Percentiles rank a stretch among this genome's conserved stretches.
These are phyloP conservation scores for Smittia sp. DNA, from an alignment of 2,888 invertebrate genomes.

Conservation along the genomic window DNA sequence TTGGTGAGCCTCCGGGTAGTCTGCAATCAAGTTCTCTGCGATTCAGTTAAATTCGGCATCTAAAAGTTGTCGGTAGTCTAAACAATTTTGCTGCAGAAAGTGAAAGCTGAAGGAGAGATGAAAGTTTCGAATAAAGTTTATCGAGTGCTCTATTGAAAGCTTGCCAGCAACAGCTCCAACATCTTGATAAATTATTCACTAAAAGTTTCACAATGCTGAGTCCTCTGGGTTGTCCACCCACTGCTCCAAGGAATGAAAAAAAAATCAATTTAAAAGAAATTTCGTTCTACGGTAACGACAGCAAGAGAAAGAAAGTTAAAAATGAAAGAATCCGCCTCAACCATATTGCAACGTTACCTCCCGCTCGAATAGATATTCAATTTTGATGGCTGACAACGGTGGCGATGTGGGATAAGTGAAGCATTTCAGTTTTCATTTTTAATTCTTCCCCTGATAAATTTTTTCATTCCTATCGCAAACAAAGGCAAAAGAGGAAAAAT, in stretches of 20 bases:
- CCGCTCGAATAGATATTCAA: background rate
- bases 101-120: too few species aligned
- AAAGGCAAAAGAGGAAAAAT: conserved; percentile 9
- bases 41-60: too few species aligned
- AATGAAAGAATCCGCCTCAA: background rate
- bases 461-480: background rate
- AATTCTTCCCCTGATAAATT: background rate
- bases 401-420: background rate
- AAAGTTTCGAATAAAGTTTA: too few species aligned
- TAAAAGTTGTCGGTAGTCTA: too few species aligned
- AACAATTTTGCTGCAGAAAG: too few species aligned
- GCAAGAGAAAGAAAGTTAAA: conserved; percentile 2
- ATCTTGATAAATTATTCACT: too few species aligned
- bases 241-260: background rate
- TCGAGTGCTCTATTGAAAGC: too few species aligned
- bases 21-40: too few species aligned
- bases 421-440: conserved; percentile 3
- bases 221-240: too few species aligned
- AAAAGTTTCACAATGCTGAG: too few species aligned
- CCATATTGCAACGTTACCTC: background rate
- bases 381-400: background rate
- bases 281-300: background rate
- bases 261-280: background rate
- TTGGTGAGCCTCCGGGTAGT: too few species aligned
- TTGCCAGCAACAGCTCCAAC: too few species aligned